phyloP scores from a whole-genome alignment of 2,797 vertebrate genomes.

The Diglossa cyanea region DNA sequence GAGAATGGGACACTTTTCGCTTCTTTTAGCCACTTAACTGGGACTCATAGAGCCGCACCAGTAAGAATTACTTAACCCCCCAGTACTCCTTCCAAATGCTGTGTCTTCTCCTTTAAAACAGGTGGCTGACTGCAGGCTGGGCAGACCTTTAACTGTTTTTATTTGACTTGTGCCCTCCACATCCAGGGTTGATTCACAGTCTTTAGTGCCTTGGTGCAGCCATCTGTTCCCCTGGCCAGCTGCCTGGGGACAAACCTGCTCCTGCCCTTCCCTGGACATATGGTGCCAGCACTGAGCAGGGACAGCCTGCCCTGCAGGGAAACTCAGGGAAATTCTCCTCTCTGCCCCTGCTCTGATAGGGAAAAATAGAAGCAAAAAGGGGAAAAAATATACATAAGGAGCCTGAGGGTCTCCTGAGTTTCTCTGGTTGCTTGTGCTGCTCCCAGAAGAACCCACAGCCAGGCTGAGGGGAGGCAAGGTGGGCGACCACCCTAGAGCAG shows the following conservation, averaged over 20 bases:
- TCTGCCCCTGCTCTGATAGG: rapidly evolving
- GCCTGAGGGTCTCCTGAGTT: background rate
- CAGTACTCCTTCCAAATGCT: background rate
- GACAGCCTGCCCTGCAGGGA: background rate
- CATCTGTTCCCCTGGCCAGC: constrained; percentile 45
- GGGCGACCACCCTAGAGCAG: background rate
- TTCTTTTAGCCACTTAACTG: background rate
- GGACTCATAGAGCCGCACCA: rapidly evolving
- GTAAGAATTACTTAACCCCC: background rate
- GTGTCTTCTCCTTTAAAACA: background rate
- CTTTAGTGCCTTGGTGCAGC: background rate
- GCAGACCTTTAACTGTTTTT: constrained; percentile 45
- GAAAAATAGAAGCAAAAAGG: rapidly evolving
- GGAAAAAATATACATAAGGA: background rate
- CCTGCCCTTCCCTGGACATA: background rate
- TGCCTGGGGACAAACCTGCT: constrained; percentile 12
- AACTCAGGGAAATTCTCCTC: background rate
- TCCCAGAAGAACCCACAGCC: background rate
- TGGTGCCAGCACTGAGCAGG: background rate
- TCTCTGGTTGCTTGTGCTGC: background rate
- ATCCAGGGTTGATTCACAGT: background rate
- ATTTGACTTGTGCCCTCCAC: constrained; percentile 53
- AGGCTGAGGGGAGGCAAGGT: background rate
- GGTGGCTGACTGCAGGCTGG: background rate
- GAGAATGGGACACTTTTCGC: background rate